Evolutionary conservation across 2,888 invertebrate species (phyloP).

Genomic region (Taphrorychus bicolor): DNA sequence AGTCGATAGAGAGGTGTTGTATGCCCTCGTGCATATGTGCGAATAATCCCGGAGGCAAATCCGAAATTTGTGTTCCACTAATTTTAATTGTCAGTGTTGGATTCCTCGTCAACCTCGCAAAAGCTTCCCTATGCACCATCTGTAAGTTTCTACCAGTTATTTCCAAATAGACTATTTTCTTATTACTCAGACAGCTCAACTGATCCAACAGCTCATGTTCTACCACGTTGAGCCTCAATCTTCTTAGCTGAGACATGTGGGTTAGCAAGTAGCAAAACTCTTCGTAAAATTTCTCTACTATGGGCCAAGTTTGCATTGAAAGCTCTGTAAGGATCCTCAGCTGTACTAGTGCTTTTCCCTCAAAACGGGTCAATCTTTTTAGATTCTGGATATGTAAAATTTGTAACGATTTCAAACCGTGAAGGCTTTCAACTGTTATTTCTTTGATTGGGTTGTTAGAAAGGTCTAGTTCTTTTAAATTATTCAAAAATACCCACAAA

Average conservation of each 20-base stretch:
- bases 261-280: slow-evolving; percentile 76
- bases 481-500: slow-evolving; percentile 74
- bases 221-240: slow-evolving; percentile 77
- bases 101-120: slow-evolving; percentile 75
- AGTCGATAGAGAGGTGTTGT: slow-evolving; percentile 81
- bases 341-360: slow-evolving; percentile 76
- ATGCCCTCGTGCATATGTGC: slow-evolving; percentile 74
- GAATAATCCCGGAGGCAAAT: slow-evolving; percentile 82
- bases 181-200: slow-evolving; percentile 77
- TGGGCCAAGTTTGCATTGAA: slow-evolving; percentile 77
- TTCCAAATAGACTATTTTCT: slow-evolving; percentile 80
- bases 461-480: slow-evolving; percentile 78
- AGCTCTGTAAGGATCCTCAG: slow-evolving; percentile 75
- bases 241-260: slow-evolving; percentile 75
- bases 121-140: slow-evolving; percentile 78
- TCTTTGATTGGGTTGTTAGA: slow-evolving; percentile 83
- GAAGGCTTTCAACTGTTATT: slow-evolving; percentile 74
- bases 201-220: slow-evolving; percentile 78
- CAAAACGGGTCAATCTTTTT: slow-evolving; percentile 74
- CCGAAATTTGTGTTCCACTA: slow-evolving; percentile 77
- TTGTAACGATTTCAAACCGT: slow-evolving; percentile 74
- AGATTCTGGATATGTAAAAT: slow-evolving; percentile 78
- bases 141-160: slow-evolving; percentile 79
- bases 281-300: slow-evolving; percentile 67
- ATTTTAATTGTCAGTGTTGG: slow-evolving; percentile 81